Base-by-base conservation (phyloP, 2,797 vertebrate species). In the Cuculus canorus region DNA sequence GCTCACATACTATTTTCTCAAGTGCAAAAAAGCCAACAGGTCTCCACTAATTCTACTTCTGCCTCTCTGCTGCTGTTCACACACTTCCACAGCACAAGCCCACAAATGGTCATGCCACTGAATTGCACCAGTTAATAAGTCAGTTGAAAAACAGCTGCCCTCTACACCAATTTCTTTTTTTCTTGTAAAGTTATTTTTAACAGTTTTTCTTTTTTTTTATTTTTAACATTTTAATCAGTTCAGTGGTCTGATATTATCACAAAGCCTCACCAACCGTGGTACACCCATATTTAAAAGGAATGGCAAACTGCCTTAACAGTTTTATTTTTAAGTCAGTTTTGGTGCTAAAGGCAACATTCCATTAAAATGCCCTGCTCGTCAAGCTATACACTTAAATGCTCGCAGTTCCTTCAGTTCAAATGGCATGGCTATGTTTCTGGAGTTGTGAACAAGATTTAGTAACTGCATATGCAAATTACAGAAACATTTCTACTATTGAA, bases 11-110 rank as follows among this genome's bases (percentile, higher is more conserved):
- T 17, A 33, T 8, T 30, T 84, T 72, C 30, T 84, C 27, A 68
- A 48, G 22, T 48, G 37, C 9, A 60, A 56, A 72, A 81, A n/a
- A n/a, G 32, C 17, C 41, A 71, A 28, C 15, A 69, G 5, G 28
- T 45, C 25, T 86, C 28, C 33, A 28, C 10, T 57, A 82, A 57
- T 14, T 56, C 19, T 8, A n/a, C 9, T 59, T 37, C 25, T 0
- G 0, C 17, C 7, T 43, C 30, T 23, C 17, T 12, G 24, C 19
- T 25, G 9, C 9, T 1, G 0, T 47, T 54, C 35, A 65, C 30
- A 73, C 2, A 17, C 3, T 1, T 5, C 3, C 21, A 32, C 12
- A 22, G 39, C 27, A 73, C 14, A 83, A 18, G 15, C 3, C 23
- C 56, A 60, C 50, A 84, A 71, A 47, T 1, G 7, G 10, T 2